A percentile compares a stretch with the other conserved stretches of the same genome.
phyloP scores from a whole-genome alignment of 2,113 vertebrate species.

The Lophura nycthemera region DNA sequence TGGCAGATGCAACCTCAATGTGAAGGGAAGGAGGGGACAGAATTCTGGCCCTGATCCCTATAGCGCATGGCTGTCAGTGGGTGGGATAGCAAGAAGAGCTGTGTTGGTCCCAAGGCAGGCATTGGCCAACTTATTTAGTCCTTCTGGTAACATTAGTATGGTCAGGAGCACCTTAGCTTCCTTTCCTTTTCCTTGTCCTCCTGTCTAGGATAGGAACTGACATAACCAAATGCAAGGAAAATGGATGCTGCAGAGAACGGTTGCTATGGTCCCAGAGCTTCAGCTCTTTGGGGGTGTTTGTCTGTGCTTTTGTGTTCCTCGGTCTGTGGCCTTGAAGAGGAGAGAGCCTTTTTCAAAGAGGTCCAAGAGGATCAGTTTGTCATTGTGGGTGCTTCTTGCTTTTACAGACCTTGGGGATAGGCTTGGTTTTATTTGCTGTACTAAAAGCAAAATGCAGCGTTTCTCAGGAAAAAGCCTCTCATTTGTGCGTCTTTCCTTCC shows the following conservation, averaged over 20 bases:
- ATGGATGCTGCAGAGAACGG: neutral
- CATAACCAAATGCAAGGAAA: neutral
- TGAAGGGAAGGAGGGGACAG: neutral
- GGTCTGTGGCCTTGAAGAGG: neutral
- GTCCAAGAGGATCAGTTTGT: neutral
- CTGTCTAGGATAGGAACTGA: neutral
- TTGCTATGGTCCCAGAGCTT: neutral
- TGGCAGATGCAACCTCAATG: neutral
- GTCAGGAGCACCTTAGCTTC: neutral
- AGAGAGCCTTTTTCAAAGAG: neutral
- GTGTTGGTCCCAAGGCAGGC: neutral
- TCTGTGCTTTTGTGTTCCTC: neutral
- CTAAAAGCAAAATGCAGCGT: neutral
- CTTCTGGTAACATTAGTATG: neutral
- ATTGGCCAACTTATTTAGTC: neutral
- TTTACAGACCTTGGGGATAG: neutral
- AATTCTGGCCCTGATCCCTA: neutral
- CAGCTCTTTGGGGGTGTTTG: neutral
- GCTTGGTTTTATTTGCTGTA: neutral
- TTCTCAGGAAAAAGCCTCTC: neutral
- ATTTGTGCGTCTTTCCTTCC: neutral
- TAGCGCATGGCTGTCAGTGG: neutral
- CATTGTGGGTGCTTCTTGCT: neutral
- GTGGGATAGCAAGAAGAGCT: neutral
- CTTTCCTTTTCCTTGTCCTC: neutral